phyloP scores from a whole-genome alignment of 2,888 invertebrate species.

The Ophraella communa region DNA sequence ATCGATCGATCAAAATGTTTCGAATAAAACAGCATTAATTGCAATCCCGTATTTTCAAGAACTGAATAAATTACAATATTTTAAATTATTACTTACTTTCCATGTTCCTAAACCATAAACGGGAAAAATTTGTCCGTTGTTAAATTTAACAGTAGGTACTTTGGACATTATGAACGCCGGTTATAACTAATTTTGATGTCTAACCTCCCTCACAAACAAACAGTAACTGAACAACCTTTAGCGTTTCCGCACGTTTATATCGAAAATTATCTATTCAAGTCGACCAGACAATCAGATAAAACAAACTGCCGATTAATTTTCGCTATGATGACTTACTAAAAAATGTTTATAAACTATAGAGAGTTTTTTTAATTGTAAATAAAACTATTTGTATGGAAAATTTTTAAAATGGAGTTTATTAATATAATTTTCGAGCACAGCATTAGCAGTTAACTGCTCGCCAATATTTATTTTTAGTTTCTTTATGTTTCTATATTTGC shows the following conservation, averaged over 20 bases:
- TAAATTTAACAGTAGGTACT: conserved; percentile 59
- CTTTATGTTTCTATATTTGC: too few relatives aligned
- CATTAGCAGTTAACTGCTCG: background rate
- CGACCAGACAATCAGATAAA: background rate
- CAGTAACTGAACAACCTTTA: background rate
- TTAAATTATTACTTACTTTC: conserved; percentile 70
- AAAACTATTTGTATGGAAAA: too few relatives aligned
- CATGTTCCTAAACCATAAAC: conserved; percentile 71
- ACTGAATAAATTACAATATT: too few relatives aligned
- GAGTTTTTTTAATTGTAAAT: too few relatives aligned
- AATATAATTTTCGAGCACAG: background rate
- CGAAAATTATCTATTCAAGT: background rate
- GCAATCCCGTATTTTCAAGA: too few relatives aligned
- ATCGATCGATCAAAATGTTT: too few relatives aligned
- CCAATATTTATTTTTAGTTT: background rate
- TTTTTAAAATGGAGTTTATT: too few relatives aligned
- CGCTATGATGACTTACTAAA: too few relatives aligned
- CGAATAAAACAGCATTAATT: too few relatives aligned
- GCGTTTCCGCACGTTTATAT: background rate
- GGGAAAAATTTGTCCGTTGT: conserved; percentile 66
- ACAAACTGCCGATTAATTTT: too few relatives aligned
- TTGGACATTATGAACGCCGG: conserved; percentile 37
- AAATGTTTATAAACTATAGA: too few relatives aligned
- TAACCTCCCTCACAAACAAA: background rate
- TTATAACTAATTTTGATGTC: too few relatives aligned